Conservation (phyloP, 1,140 invertebrate genomes). For the silkworm (Bombyx mori) region ASM3026992v2 NC_085135.1:3165001-3165500, state of each 20-base stretch:
- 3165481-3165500: slow-evolving; percentile 5
- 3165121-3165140: slow-evolving; percentile 26
- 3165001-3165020: slow-evolving; percentile 6
- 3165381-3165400: slow-evolving; percentile 11
- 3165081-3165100: slow-evolving; percentile 8
- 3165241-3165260: slow-evolving; percentile 20
- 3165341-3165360: slow-evolving; percentile 3
- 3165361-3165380: slow-evolving; percentile 7
- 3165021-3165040: not conserved
- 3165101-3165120: slow-evolving; percentile 13
- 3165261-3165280: slow-evolving; percentile 16
- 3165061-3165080: not conserved
- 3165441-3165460: slow-evolving; percentile 12
- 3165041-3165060: not conserved
- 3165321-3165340: slow-evolving; percentile 5
- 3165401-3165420: slow-evolving; percentile 2
- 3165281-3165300: slow-evolving; percentile 22
- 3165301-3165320: slow-evolving; percentile 11
- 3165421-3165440: slow-evolving; percentile 7
- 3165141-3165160: slow-evolving; percentile 13
- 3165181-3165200: slow-evolving; percentile 17
- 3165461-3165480: slow-evolving; percentile 5
- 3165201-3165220: slow-evolving; percentile 16
- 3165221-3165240: slow-evolving; percentile 19
- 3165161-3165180: slow-evolving; percentile 19